Base-by-base conservation (phyloP, 2,113 vertebrate species). In the Pomatostomus ruficeps region DNA sequence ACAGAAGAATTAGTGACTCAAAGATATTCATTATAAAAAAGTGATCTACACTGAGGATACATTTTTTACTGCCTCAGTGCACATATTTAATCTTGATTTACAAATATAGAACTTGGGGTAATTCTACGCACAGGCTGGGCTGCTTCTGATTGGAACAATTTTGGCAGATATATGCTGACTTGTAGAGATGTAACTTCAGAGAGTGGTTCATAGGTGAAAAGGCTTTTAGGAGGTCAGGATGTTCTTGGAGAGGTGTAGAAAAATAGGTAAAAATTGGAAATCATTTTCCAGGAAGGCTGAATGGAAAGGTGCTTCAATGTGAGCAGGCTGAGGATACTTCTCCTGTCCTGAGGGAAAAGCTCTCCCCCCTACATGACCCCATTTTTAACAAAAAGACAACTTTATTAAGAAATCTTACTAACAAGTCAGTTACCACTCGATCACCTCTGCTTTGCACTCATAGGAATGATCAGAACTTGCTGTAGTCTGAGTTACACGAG, bases 1-100 rank as follows among this genome's bases (percentile, higher is more conserved):
- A 90, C 48, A 95, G 77, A 91, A 95, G 81, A 96, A 89, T 83
- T 95, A 92, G 77, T 97, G 88, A 96, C 95, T 98, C 94, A 96
- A 95, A 96, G 96, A 94, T 90, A 97, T 89, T 97, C 94, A 85
- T 83, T 62, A 28, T 48, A 68, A 78, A 94, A 86, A 92, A 33
- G 72, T 87, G 82, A 95, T 94, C 88, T 91, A 42, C 77, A 66
- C 91, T 51, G 71, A 72, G 35, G 87, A 96, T 94, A 79, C 65
- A 87, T 95, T 95, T 94, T 63, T 19, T 81, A 42, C 91, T 36
- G 71, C 80, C 91, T 93, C 88, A 79, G 58, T 85, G 92, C 95
- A 89, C 95, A 65, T 78, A 73, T 84, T 85, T 92, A 92, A 51
- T 65, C 66, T 18, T 61, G 76, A 95, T 84, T 95, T 92, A 94